Percentiles rank a stretch among this genome's conserved stretches.
Evolutionary conservation across 1,140 invertebrate species (phyloP).

Genomic region (Calephelis virginiensis): DNA sequence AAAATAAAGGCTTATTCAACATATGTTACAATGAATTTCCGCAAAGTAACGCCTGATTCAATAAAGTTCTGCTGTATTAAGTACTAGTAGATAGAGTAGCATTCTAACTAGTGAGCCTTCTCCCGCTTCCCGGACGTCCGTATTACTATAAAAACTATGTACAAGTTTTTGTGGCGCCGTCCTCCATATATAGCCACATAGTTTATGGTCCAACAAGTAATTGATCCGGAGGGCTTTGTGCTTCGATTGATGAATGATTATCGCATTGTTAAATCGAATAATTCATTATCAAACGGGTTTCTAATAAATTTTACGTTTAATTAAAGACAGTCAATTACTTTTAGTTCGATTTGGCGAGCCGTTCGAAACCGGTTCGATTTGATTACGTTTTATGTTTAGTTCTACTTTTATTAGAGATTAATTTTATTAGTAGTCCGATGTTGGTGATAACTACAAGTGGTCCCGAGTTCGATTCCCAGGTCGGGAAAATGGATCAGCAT

Average conservation of each 20-base stretch:
- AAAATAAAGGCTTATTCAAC: no score
- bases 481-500: no score
- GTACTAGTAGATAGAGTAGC: neutral
- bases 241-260: conserved; percentile 3
- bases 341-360: neutral
- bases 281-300: neutral
- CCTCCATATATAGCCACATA: neutral
- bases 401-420: no score
- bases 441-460: neutral
- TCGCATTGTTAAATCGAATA: neutral
- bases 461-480: neutral
- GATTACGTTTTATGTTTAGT: neutral
- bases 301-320: conserved; percentile 1
- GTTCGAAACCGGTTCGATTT: neutral
- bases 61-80: neutral
- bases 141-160: neutral
- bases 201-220: neutral
- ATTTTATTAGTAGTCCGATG: no score
- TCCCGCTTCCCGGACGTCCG: conserved; percentile 1
- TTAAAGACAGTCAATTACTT: neutral
- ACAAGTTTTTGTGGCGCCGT: conserved; percentile 7
- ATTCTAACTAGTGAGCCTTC: neutral
- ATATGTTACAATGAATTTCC: no score
- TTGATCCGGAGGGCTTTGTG: neutral
- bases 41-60: no score